Evolutionary conservation across 1,140 invertebrate species (phyloP), one percentile per base, ranked within the genome.

Genomic region (Cotesia vestalis): DNA sequence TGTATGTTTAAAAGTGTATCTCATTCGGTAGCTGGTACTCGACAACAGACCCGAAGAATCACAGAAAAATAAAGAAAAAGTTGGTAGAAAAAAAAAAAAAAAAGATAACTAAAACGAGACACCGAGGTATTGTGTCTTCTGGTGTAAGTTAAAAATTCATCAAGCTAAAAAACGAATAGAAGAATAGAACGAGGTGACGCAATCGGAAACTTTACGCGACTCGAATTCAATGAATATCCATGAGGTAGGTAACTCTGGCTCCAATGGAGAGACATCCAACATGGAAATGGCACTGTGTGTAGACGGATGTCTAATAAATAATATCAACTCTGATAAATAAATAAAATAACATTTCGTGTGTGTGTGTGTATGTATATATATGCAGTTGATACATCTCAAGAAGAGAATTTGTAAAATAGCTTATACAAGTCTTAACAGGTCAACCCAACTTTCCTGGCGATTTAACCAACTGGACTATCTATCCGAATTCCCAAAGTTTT

Each of bases 391-490:
- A 66, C 38, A 46, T 9, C 9, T 27, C 27, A 20, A 66, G 51
- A 4, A 62, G 11, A 40, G 35, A 62, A 12, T 4, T 9, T 20
- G 20, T 20, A 38, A 36, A 62, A 35, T 12, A 27, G 20, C 27
- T 61, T 2, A 35, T 46, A 68, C 60, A 71, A 52, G n/a, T 71
- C 59, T 71, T 71, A 71, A 63, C 69, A 46, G 61, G 69, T 71
- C 60, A 71, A 71, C 63, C 68, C 63, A 71, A 61, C 63, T 71
- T 71, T 55, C 63, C 17, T 62, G 46, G 14, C 57, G 69, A 55
- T 71, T 71, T 14, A 36, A 62, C 40, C 69, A 9, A 17, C 68
- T 71, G 59, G 60, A 71, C 69, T 36, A 71, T 71, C 63, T 51
- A 66, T 51, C 46, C 5, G 17, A 66, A 17, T 17, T 17, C 17